Evolutionary conservation across 2,797 vertebrate genomes (phyloP), one percentile per base, ranked within the genome.

Genomic region (Takifugu ocellatus): DNA sequence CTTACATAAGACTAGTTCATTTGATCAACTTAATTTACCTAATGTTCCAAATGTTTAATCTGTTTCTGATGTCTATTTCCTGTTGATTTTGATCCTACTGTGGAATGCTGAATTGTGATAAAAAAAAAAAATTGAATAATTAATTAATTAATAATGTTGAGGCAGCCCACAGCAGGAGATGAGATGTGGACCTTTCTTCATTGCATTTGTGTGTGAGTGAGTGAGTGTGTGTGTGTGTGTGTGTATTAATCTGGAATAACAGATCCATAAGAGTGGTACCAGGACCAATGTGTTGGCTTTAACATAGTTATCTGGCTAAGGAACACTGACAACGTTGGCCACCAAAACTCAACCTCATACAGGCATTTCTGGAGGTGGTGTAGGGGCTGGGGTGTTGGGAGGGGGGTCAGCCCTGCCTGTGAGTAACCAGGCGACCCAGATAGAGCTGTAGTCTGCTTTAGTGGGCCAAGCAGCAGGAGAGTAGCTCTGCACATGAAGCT

Each of bases 391-490:
- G 27, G 27, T 4, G 27, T 29, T 7, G 27, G 27, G 4, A 7
- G 27, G 27, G 31, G 31, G 2, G 43, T 6, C 43, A 4, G 43
- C 43, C 11, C 43, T n/a, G 15, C 15, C 43, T 16, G 44, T 5
- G 69, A 15, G 54, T 68, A 80, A 68, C 69, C 72, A 60, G 66
- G 71, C 69, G 77, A 86, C 86, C 86, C 82, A 90, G 75, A 83
- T 84, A 87, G 25, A 4, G 2, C 52, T 79, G 55, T 65, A 54
- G 70, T 68, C 72, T 61, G 69, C 54, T 65, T 88, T 89, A 77
- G 48, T 89, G 84, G 87, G 87, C 70, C 89, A 83, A 74, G 80
- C 65, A 39, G 83, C 85, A 85, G 67, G 89, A 89, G 87, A 89
- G 75, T 64, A 81, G 67, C 57, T 74, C 59, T 75, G 61, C 45